These are phyloP conservation scores for Gryon sp. DNA, from an alignment of 1,140 invertebrate genomes.

Conservation along the genomic window DNA sequence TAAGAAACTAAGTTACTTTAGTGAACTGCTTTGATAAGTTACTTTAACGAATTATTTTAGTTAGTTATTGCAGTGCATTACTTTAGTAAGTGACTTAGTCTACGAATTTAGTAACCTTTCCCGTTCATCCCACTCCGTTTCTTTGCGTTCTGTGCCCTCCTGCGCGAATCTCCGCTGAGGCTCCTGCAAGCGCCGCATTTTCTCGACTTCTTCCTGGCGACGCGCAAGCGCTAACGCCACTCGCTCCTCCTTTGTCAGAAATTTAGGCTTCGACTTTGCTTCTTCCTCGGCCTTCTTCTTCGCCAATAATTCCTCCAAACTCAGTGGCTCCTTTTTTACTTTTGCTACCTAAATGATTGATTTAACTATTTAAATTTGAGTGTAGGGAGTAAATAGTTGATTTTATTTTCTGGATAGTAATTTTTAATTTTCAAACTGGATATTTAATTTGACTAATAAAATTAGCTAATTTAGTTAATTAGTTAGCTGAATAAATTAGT, in stretches of 20 bases:
- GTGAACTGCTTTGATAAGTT: too few relatives aligned
- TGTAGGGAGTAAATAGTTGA: too few relatives aligned
- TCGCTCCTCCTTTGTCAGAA: slow-evolving; percentile 97
- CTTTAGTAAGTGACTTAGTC: neutral
- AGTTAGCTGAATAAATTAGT: too few relatives aligned
- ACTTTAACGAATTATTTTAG: too few relatives aligned
- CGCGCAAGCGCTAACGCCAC: slow-evolving; percentile 92
- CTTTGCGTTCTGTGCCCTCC: slow-evolving; percentile 65
- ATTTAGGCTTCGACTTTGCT: slow-evolving; percentile 96
- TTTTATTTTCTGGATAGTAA: too few relatives aligned
- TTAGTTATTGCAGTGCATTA: too few relatives aligned
- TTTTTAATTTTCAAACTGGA: too few relatives aligned
- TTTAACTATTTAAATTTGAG: too few relatives aligned
- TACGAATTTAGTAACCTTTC: slow-evolving; percentile 65
- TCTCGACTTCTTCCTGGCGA: slow-evolving; percentile 91
- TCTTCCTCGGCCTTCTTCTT: slow-evolving; percentile 98
- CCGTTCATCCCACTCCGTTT: slow-evolving; percentile 74
- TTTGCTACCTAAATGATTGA: too few relatives aligned
- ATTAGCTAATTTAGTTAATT: too few relatives aligned
- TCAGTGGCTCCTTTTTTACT: slow-evolving; percentile 92
- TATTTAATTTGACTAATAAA: too few relatives aligned
- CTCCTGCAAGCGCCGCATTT: slow-evolving; percentile 84
- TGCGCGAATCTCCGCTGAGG: slow-evolving; percentile 83
- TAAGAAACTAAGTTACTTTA: too few relatives aligned
- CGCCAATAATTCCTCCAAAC: slow-evolving; percentile 95